These are phyloP conservation scores for Synaphobranchus kaupii DNA, from an alignment of 2,797 vertebrate genomes.

Conservation along the genomic window DNA sequence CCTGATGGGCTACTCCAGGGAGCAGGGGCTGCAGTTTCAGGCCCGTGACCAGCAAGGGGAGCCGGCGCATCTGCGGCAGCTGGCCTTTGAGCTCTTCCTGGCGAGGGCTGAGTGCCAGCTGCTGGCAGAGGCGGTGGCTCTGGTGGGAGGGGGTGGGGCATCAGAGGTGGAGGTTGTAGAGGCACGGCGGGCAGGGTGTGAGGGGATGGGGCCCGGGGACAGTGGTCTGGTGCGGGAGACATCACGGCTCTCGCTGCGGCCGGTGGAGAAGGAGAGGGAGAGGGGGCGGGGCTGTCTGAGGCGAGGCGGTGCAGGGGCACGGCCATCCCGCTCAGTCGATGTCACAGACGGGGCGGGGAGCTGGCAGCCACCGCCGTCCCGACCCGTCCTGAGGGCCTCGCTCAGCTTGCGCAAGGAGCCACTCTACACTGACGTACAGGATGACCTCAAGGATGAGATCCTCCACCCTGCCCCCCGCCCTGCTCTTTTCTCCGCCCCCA, in stretches of 20 bases:
- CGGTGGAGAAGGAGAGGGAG: slow-evolving; percentile 84
- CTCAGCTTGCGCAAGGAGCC: slow-evolving; percentile 91
- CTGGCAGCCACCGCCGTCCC: slow-evolving; percentile 82
- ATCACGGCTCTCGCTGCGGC: slow-evolving; percentile 80
- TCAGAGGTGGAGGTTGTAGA: slow-evolving; percentile 85
- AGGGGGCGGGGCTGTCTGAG: slow-evolving; percentile 77
- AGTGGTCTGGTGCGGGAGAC: slow-evolving; percentile 82
- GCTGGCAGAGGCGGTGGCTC: slow-evolving; percentile 87
- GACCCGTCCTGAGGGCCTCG: slow-evolving; percentile 85
- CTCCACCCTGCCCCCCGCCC: slow-evolving; percentile 76
- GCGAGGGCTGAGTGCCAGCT: slow-evolving; percentile 93
- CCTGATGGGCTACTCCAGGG: slow-evolving; percentile 90
- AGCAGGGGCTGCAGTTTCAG: slow-evolving; percentile 77
- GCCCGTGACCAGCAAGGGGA: slow-evolving; percentile 69
- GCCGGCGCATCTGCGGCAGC: slow-evolving; percentile 69
- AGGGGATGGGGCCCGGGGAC: slow-evolving; percentile 81
- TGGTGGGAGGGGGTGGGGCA: slow-evolving; percentile 83
- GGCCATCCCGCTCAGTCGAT: slow-evolving; percentile 92
- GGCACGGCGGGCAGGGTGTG: slow-evolving; percentile 83
- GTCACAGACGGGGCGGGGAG: slow-evolving; percentile 90
- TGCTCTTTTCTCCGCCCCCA: slow-evolving; percentile 71
- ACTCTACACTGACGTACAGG: slow-evolving; percentile 78
- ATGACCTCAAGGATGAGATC: slow-evolving; percentile 89
- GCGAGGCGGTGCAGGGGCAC: slow-evolving; percentile 66
- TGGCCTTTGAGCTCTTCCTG: slow-evolving; percentile 92